phyloP scores from a whole-genome alignment of 1,140 invertebrate species.

The Harlomillsia oculata region DNA sequence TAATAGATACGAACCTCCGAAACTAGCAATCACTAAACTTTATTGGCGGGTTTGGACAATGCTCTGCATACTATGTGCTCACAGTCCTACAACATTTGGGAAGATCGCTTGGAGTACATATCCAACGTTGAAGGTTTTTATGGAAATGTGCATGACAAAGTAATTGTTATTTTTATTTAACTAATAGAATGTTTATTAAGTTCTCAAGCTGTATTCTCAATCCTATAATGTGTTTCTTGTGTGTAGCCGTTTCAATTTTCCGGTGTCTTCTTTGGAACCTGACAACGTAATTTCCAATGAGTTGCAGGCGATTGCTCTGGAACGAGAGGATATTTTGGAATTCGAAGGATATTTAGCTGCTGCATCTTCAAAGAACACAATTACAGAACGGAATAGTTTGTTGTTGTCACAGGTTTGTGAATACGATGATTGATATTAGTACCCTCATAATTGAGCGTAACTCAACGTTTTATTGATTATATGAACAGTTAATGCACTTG shows the following conservation, averaged over 20 bases:
- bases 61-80: slow-evolving; percentile 76
- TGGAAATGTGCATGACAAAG: slow-evolving; percentile 97
- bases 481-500: slow-evolving; percentile 57
- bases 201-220: not conserved
- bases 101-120: slow-evolving; percentile 77
- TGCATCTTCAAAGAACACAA: slow-evolving; percentile 69
- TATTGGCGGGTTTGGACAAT: slow-evolving; percentile 95
- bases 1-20: slow-evolving; percentile 67
- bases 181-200: slow-evolving; percentile 1
- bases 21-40: slow-evolving; percentile 74
- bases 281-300: slow-evolving; percentile 54
- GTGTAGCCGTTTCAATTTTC: slow-evolving; percentile 55
- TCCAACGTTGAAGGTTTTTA: slow-evolving; percentile 80
- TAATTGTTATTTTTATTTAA: slow-evolving; percentile 42
- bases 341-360: slow-evolving; percentile 89
- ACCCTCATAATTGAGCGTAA: not conserved
- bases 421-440: not conserved
- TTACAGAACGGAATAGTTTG: slow-evolving; percentile 81
- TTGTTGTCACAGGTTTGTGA: slow-evolving; percentile 62
- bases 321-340: slow-evolving; percentile 75
- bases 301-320: slow-evolving; percentile 57
- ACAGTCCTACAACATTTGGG: slow-evolving; percentile 82
- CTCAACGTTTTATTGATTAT: not conserved
- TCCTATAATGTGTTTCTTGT: slow-evolving; percentile 24
- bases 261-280: too few species aligned